Evolutionary conservation across 1,140 invertebrate species (phyloP).

Genomic region (Solenopsis invicta): DNA sequence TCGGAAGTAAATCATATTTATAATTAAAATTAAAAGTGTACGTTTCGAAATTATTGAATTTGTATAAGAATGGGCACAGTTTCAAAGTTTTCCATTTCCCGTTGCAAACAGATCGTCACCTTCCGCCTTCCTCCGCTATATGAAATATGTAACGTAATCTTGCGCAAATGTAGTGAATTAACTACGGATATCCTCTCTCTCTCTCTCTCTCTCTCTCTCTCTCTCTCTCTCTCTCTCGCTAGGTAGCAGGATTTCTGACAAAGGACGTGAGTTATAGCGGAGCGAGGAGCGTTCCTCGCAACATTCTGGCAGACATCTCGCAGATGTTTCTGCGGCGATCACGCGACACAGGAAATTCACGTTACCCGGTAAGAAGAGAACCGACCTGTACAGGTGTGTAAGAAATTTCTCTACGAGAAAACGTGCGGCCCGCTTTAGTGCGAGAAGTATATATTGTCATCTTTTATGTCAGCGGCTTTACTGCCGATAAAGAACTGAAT

Average conservation of each 20-base stretch:
- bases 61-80: not conserved
- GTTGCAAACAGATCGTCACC: not conserved
- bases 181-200: slow-evolving; percentile 40
- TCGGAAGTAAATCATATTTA: not conserved
- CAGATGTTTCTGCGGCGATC: slow-evolving; percentile 66
- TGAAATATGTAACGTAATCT: slow-evolving; percentile 52
- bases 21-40: not conserved
- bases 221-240: slow-evolving; percentile 1
- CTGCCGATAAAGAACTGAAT: not conserved
- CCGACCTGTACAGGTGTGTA: slow-evolving; percentile 34
- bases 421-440: not conserved
- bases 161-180: slow-evolving; percentile 54
- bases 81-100: not conserved
- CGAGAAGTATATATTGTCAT: not conserved
- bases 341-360: slow-evolving; percentile 57
- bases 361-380: slow-evolving; percentile 21
- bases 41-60: not conserved
- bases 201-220: too few species aligned
- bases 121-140: not conserved
- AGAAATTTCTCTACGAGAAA: slow-evolving; percentile 27
- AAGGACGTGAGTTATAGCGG: slow-evolving; percentile 57
- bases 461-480: not conserved
- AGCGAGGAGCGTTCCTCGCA: slow-evolving; percentile 4
- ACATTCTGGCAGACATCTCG: slow-evolving; percentile 67
- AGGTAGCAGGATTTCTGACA: slow-evolving; percentile 46